Base-by-base conservation (phyloP, 1,140 invertebrate genomes). In the Zaprionus lachaisei region DNA sequence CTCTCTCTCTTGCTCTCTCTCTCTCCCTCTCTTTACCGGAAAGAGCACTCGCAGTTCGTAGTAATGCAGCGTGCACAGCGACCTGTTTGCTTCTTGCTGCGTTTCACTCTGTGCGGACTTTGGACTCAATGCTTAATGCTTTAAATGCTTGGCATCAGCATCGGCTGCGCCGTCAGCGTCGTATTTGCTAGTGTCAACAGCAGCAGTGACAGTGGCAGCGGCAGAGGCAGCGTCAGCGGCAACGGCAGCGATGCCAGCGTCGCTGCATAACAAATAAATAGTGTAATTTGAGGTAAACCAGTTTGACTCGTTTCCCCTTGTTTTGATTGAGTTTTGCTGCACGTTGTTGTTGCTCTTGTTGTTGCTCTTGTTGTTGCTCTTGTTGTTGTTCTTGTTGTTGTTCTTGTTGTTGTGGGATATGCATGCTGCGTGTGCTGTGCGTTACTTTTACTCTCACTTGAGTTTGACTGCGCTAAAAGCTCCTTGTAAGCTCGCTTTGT, bases 41-140 rank as follows among this genome's bases (percentile, higher is more conserved):
- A 12, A 70, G 66, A 69, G 72, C 66, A 74, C 15, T 47, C 41
- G 37, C 28, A 9, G 60, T 70, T 61, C 72, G 72, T 51, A 58
- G 12, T 58, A 31, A 12, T 70, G 60, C 72, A 57, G 34, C 56
- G 63, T 9, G 41, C 37, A 5, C 14, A 62, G 65, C 26, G 55
- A 54, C 44, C 54, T 75, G 67, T 54, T 75, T 75, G 71, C 67
- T 72, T 76, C 61, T 65, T 65, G 69, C 58, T 76, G 68, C 61
- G 67, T 31, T 60, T 34, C 24, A 65, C 54, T 37, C 49, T 55
- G 14, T 41, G 55, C 65, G 73, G 55, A 72, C 69, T 76, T 76
- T 76, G 72, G 67, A 75, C 72, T 34, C 56, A 37, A 37, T 65
- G 64, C 56, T 38, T 20, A 28, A 34, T 62, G 70, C 34, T 38